Evolutionary conservation across 2,888 invertebrate genomes (phyloP).

Genomic region (Eucera pruinosa): DNA sequence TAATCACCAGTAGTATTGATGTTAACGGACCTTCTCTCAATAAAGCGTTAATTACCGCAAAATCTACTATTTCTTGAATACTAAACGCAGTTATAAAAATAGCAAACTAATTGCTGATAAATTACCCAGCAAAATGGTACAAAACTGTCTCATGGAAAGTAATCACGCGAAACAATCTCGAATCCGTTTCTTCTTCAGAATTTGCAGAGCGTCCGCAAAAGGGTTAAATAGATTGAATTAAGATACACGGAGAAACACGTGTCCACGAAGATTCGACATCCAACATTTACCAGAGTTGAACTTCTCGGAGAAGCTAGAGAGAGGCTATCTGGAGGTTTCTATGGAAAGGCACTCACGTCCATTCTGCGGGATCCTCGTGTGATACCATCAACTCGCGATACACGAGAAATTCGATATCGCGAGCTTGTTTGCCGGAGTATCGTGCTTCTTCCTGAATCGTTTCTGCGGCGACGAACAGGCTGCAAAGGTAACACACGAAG

Average conservation of each 20-base stretch:
- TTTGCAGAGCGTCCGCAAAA: no score
- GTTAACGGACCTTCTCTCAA: no score
- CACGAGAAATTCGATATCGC: slow-evolving; percentile 46
- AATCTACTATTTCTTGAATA: no score
- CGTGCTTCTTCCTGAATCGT: slow-evolving; percentile 39
- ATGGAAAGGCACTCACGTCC: slow-evolving; percentile 60
- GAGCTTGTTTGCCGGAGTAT: slow-evolving; percentile 24
- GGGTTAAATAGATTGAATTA: neutral
- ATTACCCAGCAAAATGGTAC: no score
- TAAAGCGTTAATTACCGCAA: no score
- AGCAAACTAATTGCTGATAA: no score
- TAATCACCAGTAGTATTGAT: no score
- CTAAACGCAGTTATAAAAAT: no score
- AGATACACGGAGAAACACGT: neutral
- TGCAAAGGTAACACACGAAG: neutral
- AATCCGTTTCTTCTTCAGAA: no score
- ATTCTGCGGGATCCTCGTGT: slow-evolving; percentile 51
- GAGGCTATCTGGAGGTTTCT: slow-evolving; percentile 20
- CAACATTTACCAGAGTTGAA: neutral
- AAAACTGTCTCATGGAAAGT: no score
- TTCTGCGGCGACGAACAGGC: slow-evolving; percentile 25
- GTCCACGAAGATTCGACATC: neutral
- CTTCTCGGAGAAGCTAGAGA: neutral
- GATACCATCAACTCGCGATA: slow-evolving; percentile 44
- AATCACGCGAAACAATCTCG: no score